A percentile compares a stretch with the other conserved stretches of the same genome.
phyloP scores from a whole-genome alignment of 2,888 invertebrate species.

The Spialia ferax region DNA sequence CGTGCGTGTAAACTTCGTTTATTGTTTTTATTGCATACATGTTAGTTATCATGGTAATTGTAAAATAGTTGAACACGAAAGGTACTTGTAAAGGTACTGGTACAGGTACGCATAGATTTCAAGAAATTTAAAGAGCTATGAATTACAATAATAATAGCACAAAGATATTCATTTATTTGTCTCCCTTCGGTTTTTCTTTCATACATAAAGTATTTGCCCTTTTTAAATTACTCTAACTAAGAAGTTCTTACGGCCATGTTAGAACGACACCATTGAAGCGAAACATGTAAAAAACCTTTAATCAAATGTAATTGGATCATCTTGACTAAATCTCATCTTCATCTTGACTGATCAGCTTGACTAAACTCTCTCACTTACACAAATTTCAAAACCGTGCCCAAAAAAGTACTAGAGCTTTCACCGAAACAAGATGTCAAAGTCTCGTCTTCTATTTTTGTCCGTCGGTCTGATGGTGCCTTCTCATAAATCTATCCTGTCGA shows the following conservation, averaged over 20 bases:
- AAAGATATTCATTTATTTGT: not conserved
- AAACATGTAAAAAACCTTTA: not conserved
- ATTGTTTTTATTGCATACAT: constrained; percentile 4
- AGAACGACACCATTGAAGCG: not conserved
- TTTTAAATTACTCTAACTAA: not conserved
- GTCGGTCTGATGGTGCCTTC: constrained; percentile 18
- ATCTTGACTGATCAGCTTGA: too few relatives aligned
- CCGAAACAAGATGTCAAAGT: constrained; percentile 50
- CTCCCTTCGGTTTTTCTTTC: not conserved
- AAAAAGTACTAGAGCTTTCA: constrained; percentile 31
- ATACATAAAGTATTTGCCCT: not conserved
- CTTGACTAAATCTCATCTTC: too few relatives aligned
- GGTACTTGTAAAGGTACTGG: not conserved
- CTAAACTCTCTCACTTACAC: constrained; percentile 20
- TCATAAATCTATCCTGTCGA: constrained; percentile 73
- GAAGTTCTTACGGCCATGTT: not conserved
- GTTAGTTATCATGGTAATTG: not conserved
- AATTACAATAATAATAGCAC: not conserved
- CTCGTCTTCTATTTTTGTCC: constrained; percentile 32
- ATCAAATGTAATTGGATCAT: constrained; percentile 10
- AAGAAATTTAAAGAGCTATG: not conserved
- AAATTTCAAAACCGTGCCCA: constrained; percentile 16
- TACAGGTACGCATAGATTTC: not conserved
- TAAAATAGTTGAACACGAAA: not conserved
- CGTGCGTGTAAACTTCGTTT: constrained; percentile 7